These are phyloP conservation scores for Mallotus villosus DNA, from an alignment of 2,797 vertebrate genomes.

Conservation along the genomic window DNA sequence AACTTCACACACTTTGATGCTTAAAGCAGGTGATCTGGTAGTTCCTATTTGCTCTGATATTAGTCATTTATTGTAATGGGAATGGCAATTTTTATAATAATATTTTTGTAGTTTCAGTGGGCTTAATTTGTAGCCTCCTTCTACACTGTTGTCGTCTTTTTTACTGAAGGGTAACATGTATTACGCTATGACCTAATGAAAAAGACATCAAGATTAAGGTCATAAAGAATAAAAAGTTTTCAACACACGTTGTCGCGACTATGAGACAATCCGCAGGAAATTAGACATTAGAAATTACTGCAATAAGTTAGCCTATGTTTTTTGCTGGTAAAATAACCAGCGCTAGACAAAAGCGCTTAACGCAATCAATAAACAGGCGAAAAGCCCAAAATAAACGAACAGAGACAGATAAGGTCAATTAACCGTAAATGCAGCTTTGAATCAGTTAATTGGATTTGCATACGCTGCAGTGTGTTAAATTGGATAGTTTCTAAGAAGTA, in stretches of 20 bases:
- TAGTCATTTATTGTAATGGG: background rate
- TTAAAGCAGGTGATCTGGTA: background rate
- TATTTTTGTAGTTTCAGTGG: background rate
- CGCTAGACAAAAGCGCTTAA: background rate
- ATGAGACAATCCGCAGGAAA: too few species aligned
- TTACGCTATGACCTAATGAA: too few species aligned
- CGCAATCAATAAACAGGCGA: slow-evolving; percentile 2
- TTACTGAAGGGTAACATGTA: background rate
- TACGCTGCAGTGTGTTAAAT: background rate
- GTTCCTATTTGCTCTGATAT: background rate
- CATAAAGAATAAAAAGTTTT: too few species aligned
- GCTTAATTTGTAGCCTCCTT: background rate
- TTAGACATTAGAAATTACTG: too few species aligned
- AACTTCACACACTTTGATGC: too few species aligned
- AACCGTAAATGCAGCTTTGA: slow-evolving; percentile 15
- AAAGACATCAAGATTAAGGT: too few species aligned
- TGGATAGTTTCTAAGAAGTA: background rate
- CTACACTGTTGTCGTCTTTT: background rate
- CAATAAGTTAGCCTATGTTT: too few species aligned
- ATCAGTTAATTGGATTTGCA: slow-evolving; percentile 34
- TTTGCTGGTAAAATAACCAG: background rate
- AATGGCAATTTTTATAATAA: background rate
- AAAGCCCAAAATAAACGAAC: slow-evolving; percentile 12
- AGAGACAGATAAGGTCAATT: slow-evolving; percentile 37
- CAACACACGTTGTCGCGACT: too few species aligned